Evolutionary conservation across 1,140 invertebrate species (phyloP), one percentile per base, ranked within the genome.

Genomic region (Cataglyphis hispanica): DNA sequence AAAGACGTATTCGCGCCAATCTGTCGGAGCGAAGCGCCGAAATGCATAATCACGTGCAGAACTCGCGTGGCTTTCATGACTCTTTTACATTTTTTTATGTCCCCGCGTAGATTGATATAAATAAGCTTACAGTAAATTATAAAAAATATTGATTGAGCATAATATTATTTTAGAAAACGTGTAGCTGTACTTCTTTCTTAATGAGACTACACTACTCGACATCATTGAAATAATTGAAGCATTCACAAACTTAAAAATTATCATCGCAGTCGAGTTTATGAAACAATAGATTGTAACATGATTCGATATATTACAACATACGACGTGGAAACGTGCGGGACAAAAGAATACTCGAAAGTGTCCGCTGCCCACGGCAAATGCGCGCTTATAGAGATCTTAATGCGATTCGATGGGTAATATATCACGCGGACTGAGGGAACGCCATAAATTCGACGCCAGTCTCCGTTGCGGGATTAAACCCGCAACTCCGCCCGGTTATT

Each of bases 1-100:
- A 83, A 70, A 86, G 84, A 81, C 61, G 75, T 67, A 67, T 61
- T 53, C 66, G 50, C 66, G 11, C 31, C 77, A 70, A 81, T 81
- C 66, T 81, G 50, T 70, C 66, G 37, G 66, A 25, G 50, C 50
- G 53, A 46, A 60, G 25, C 78, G 50, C 66, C 78, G 78, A 70
- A 60, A 81, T 34, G 66, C 77, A 37, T 81, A 81, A 81, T 70
- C 46, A 69, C 34, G 63, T 13, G 61, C 13, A 7, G 11, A 43
- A n/a, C 43, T 67, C 37, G 40, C 16, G 25, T 16, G 34, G n/a
- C 31, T 43, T 11, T 63, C 37, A 5, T n/a, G 8, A 10, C 19
- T 63, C 58, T 46, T 46, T n/a, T 22, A 3, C 2, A 64, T 8
- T 16, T 78, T 50, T 50, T 69, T 22, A 8, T 22, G 13, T 25